These are phyloP conservation scores for Osmerus mordax DNA, from an alignment of 2,113 vertebrate genomes.

Conservation along the genomic window DNA sequence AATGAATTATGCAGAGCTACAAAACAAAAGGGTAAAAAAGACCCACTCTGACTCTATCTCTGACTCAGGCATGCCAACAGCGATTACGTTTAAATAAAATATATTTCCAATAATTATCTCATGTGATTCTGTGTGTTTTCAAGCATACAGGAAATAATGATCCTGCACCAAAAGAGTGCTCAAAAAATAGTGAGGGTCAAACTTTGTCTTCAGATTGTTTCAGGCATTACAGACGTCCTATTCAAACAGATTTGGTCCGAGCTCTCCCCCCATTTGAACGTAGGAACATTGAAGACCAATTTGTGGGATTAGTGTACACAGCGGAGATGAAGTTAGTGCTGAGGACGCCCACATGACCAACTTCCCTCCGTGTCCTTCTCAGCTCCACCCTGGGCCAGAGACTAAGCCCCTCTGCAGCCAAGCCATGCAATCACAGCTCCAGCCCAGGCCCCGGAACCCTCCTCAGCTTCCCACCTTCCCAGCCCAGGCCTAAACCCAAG, in stretches of 20 bases:
- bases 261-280: constrained; percentile 44
- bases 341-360: constrained; percentile 49
- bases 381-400: constrained; percentile 49
- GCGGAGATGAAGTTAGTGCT: constrained; percentile 55
- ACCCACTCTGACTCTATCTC: constrained; percentile 39
- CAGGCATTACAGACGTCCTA: constrained; percentile 51
- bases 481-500: constrained; percentile 12
- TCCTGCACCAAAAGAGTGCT: constrained; percentile 34
- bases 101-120: constrained; percentile 64
- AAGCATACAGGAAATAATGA: constrained; percentile 61
- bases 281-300: constrained; percentile 59
- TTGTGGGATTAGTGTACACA: constrained; percentile 61
- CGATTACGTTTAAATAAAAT: constrained; percentile 55
- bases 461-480: constrained; percentile 26
- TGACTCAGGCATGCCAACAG: constrained; percentile 61
- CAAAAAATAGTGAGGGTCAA: constrained; percentile 40
- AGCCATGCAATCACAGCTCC: constrained; percentile 50
- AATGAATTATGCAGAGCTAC: constrained; percentile 42
- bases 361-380: constrained; percentile 49
- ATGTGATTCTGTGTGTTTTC: constrained; percentile 45
- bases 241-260: constrained; percentile 49
- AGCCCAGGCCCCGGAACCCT: constrained; percentile 47
- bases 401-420: constrained; percentile 55
- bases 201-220: constrained; percentile 53
- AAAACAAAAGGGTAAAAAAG: constrained; percentile 36